A percentile compares a stretch with the other conserved stretches of the same genome.
These are phyloP conservation scores for Chloropsis cyanopogon DNA, from an alignment of 2,113 vertebrate species.

Conservation along the genomic window DNA sequence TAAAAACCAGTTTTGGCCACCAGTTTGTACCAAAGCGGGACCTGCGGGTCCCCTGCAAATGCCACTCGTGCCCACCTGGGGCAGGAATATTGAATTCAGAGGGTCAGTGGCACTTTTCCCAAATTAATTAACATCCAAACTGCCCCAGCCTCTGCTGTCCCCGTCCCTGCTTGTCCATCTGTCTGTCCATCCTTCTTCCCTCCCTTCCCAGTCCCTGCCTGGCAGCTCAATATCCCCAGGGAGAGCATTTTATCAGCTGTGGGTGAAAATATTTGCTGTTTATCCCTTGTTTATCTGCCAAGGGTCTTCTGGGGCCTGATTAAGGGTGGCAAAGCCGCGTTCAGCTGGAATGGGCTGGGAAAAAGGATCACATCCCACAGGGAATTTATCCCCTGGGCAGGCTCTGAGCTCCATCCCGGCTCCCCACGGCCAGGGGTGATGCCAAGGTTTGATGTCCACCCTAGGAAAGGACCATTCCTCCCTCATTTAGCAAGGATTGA, in stretches of 20 bases:
- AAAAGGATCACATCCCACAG: accelerated
- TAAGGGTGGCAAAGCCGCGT: background rate
- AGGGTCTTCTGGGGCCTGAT: background rate
- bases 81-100: background rate
- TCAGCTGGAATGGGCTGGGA: background rate
- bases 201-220: background rate
- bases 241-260: background rate
- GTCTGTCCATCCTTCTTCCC: background rate
- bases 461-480: background rate
- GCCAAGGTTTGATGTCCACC: background rate
- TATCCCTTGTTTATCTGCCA: background rate
- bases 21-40: accelerated
- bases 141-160: background rate
- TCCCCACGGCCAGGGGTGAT: background rate
- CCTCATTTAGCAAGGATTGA: background rate
- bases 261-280: background rate
- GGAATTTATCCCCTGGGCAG: background rate
- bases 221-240: background rate
- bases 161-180: background rate
- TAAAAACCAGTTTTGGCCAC: background rate
- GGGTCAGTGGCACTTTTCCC: background rate
- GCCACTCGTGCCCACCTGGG: accelerated
- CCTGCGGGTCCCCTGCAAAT: background rate
- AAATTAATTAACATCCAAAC: background rate
- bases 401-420: accelerated